Percentiles rank a stretch among this genome's conserved stretches.
Evolutionary conservation across 2,888 invertebrate genomes (phyloP).

Genomic region (Muschampia plurimacula): DNA sequence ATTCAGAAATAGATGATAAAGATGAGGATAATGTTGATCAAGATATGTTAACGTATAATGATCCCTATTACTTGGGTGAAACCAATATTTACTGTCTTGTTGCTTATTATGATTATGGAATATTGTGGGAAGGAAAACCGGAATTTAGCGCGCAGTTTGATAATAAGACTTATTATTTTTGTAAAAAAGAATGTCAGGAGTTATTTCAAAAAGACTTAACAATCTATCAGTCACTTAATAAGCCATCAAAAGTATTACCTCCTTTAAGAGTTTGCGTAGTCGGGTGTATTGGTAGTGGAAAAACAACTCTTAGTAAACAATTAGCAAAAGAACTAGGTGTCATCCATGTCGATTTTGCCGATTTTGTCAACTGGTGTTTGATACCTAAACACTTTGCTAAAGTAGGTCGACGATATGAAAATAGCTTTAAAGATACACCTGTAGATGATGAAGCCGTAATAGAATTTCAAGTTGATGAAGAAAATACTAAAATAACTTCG

Average conservation of each 20-base stretch:
- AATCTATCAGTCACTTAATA: slow-evolving; percentile 75
- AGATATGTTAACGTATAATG: slow-evolving; percentile 62
- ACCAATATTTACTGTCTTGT: slow-evolving; percentile 87
- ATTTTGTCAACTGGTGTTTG: slow-evolving; percentile 64
- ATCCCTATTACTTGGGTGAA: slow-evolving; percentile 80
- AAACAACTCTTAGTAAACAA: slow-evolving; percentile 75
- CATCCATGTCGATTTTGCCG: slow-evolving; percentile 78
- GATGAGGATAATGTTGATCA: slow-evolving; percentile 56
- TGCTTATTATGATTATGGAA: slow-evolving; percentile 78
- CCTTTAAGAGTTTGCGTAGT: slow-evolving; percentile 85
- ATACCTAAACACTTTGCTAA: slow-evolving; percentile 75
- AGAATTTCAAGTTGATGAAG: slow-evolving; percentile 72
- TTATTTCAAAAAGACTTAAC: slow-evolving; percentile 80
- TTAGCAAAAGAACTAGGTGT: slow-evolving; percentile 85
- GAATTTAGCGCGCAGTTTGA: slow-evolving; percentile 80
- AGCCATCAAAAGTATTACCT: slow-evolving; percentile 75
- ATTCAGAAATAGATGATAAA: slow-evolving; percentile 54
- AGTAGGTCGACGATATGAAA: slow-evolving; percentile 74
- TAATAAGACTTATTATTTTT: slow-evolving; percentile 83
- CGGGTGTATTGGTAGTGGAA: slow-evolving; percentile 84
- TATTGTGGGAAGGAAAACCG: slow-evolving; percentile 87
- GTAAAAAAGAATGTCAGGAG: slow-evolving; percentile 75
- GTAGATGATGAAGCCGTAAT: slow-evolving; percentile 66
- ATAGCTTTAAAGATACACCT: slow-evolving; percentile 63
- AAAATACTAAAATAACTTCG: slow-evolving; percentile 59